Conservation (phyloP, 2,113 vertebrate genomes). For the Aix galericulata region DNA sequence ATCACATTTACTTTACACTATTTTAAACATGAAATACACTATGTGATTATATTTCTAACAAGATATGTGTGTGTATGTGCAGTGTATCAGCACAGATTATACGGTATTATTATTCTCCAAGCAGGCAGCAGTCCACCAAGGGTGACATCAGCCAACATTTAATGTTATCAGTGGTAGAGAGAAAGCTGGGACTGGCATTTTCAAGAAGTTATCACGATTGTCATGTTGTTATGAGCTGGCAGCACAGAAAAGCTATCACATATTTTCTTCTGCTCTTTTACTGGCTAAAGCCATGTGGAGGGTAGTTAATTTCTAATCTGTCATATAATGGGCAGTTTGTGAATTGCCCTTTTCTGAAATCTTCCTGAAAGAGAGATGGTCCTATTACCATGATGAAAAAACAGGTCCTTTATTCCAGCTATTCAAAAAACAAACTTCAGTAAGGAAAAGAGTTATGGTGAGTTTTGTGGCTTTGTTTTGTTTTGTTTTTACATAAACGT, state of each 20-base stretch:
- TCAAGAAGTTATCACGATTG: background rate
- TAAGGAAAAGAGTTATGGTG: background rate
- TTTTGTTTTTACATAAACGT: background rate
- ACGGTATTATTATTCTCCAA: background rate
- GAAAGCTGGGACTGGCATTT: background rate
- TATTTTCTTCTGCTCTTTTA: background rate
- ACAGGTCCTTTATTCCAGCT: background rate
- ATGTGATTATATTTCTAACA: background rate
- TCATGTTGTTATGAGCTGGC: background rate
- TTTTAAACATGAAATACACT: background rate
- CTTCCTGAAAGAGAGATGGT: background rate
- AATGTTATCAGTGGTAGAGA: background rate
- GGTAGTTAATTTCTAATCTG: background rate
- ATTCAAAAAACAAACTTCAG: background rate
- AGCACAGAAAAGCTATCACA: background rate
- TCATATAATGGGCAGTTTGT: background rate
- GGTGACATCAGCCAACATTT: background rate
- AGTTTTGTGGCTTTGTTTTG: background rate
- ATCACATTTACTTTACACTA: background rate
- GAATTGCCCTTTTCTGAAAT: background rate
- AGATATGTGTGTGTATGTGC: background rate
- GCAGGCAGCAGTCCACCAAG: background rate
- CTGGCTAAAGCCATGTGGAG: background rate
- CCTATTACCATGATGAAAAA: background rate
- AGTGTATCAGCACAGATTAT: background rate